Base-by-base conservation (phyloP, 2,797 vertebrate genomes). In the Enteromius radiatus region DNA sequence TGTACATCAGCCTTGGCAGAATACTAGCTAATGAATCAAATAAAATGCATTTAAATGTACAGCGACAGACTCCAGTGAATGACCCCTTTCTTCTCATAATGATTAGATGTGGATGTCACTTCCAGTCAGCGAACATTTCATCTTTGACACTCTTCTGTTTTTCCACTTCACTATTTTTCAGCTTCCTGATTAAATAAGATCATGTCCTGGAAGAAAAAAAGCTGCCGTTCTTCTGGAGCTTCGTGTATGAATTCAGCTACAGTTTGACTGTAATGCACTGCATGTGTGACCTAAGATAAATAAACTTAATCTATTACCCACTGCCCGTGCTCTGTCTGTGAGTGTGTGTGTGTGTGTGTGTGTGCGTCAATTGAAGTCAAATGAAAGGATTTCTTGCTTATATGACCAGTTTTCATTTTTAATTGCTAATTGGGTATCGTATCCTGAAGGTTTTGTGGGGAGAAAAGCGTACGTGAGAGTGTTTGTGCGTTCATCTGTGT, bases 161-260 rank as follows among this genome's bases (percentile, higher is more conserved):
- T 65, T 77, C 82, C 85, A 90, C 78, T 61, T 12, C 23, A 9
- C 38, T 65, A 1, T 47, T 26, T 82, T 77, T 36, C 82, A 90
- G 89, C 78, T 90, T 90, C 86, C 84, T 90, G 77, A 90, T 90
- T 87, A 90, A 90, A 73, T 90, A 76, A 84, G 52, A 56, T 61
- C 73, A 45, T 59, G 26, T 28, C 3, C 19, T 59, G 64, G 43
- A 68, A 69, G 38, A 21, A 36, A 14, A 38, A 61, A 77, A 68
- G 21, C 33, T 54, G 36, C 26, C 33, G 14, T 47, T 56, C 64
- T 59, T 61, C 76, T 65, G 43, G 28, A 63, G 54, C 33, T 80
- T 70, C 23, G 23, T 26, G n/a, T n/a, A 70, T 43, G 52, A 61
- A 68, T 68, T 54, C 63, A 23, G 21, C 47, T 65, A 26, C 63